Percentiles rank a stretch among this genome's conserved stretches.
Conservation (phyloP, 2,113 vertebrate genomes). For the Thoracochromis brauschi region DNA sequence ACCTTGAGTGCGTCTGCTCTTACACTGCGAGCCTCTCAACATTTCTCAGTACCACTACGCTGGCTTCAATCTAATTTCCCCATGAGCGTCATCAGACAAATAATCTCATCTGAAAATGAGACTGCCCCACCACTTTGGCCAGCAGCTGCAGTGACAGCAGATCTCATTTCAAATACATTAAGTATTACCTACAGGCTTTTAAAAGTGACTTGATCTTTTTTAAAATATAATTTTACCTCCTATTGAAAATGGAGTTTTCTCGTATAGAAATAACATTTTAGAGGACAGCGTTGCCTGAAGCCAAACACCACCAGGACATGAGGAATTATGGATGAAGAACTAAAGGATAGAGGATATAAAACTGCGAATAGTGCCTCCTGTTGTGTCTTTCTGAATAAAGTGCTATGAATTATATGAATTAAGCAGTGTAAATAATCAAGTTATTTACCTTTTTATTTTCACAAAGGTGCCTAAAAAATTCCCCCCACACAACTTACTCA, state of each 20-base stretch:
- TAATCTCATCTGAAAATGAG: slow-evolving; percentile 5
- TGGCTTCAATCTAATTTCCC: not conserved
- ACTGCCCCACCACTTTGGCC: not conserved
- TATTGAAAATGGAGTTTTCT: not conserved
- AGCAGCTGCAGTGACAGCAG: not conserved
- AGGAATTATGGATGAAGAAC: not conserved
- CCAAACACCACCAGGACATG: not conserved
- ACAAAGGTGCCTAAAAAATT: not conserved
- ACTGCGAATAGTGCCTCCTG: not conserved
- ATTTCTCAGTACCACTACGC: not conserved
- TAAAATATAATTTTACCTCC: not conserved
- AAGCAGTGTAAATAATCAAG: not conserved
- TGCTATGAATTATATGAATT: not conserved
- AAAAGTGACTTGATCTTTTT: not conserved
- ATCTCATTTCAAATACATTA: not conserved
- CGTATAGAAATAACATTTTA: not conserved
- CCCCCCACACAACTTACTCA: not conserved
- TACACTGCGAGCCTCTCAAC: not conserved
- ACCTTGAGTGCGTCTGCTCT: not conserved
- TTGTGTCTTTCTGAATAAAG: not conserved
- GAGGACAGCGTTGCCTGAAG: not conserved
- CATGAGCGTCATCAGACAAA: slow-evolving; percentile 13
- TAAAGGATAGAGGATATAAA: not conserved
- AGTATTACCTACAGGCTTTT: not conserved
- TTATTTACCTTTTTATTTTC: not conserved